These are phyloP conservation scores for Blastobasis lacticolella DNA, from an alignment of 2,888 invertebrate species.

Conservation along the genomic window DNA sequence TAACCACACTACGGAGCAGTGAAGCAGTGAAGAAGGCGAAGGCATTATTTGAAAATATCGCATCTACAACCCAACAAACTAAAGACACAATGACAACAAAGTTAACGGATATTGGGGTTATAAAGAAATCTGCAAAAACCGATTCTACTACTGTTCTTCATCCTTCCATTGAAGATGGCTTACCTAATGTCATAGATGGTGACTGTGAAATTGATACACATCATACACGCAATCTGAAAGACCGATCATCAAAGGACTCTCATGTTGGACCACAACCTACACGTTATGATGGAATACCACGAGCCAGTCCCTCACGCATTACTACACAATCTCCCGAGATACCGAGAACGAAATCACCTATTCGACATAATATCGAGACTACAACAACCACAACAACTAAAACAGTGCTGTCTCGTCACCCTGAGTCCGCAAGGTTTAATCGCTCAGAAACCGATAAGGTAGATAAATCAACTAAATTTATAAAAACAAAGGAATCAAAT, in stretches of 20 bases:
- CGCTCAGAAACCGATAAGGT: conserved; percentile 27
- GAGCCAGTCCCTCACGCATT: conserved; percentile 33
- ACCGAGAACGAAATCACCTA: conserved; percentile 38
- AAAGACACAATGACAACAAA: conserved; percentile 47
- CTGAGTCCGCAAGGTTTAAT: conserved; percentile 11
- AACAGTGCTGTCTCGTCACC: conserved; percentile 31
- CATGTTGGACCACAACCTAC: conserved; percentile 18
- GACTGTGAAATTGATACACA: conserved; percentile 32
- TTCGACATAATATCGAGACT: conserved; percentile 31
- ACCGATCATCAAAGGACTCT: conserved; percentile 25
- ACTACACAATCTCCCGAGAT: conserved; percentile 36
- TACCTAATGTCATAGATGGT: conserved; percentile 26
- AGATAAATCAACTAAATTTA: neutral
- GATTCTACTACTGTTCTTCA: conserved; percentile 35
- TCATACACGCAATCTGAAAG: conserved; percentile 17
- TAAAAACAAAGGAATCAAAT: neutral
- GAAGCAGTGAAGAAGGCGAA: conserved; percentile 82
- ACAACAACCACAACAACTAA: conserved; percentile 30
- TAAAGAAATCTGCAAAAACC: conserved; percentile 45
- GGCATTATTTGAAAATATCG: conserved; percentile 80
- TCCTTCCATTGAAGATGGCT: conserved; percentile 33
- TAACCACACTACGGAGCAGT: conserved; percentile 68
- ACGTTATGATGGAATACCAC: conserved; percentile 23
- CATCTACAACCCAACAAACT: conserved; percentile 48
- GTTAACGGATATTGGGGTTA: conserved; percentile 63